Percentiles rank a stretch among this genome's conserved stretches.
Evolutionary conservation across 2,113 vertebrate genomes (phyloP).

Genomic region (Triplophysa dalaica): DNA sequence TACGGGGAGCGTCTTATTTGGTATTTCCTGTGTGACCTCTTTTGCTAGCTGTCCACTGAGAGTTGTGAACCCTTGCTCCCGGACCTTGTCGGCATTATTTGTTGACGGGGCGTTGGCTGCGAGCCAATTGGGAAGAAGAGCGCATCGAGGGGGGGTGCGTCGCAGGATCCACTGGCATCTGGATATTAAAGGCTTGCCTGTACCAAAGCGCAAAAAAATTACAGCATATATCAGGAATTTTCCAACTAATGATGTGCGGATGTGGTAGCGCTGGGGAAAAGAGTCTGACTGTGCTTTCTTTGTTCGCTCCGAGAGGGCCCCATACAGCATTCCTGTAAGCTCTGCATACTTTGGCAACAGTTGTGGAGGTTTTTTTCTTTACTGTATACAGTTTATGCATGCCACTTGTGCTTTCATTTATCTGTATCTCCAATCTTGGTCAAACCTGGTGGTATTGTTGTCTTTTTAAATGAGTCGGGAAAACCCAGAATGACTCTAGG

Average conservation of each 20-base stretch:
- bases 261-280: conserved; percentile 94
- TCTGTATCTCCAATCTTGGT: conserved; percentile 65
- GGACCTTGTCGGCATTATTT: conserved; percentile 76
- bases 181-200: conserved; percentile 90
- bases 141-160: conserved; percentile 60
- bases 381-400: conserved; percentile 89
- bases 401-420: conserved; percentile 73
- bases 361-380: conserved; percentile 72
- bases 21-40: conserved; percentile 82
- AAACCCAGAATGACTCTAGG: conserved; percentile 53
- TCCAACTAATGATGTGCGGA: conserved; percentile 99
- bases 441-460: conserved; percentile 45
- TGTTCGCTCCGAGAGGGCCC: conserved; percentile 94
- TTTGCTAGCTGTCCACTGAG: conserved; percentile 80
- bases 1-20: conserved; percentile 83
- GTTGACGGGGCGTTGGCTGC: conserved; percentile 79
- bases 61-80: conserved; percentile 74
- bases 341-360: conserved; percentile 97
- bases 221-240: conserved; percentile 99
- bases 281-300: conserved; percentile 99
- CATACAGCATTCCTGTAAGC: conserved; percentile 96
- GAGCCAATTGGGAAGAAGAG: conserved; percentile 75
- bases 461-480: conserved; percentile 55
- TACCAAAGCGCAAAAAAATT: conserved; percentile 83
- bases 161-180: conserved; percentile 78